Evolutionary conservation across 2,113 vertebrate genomes (phyloP).

Genomic region (Mystacornis crossleyi): DNA sequence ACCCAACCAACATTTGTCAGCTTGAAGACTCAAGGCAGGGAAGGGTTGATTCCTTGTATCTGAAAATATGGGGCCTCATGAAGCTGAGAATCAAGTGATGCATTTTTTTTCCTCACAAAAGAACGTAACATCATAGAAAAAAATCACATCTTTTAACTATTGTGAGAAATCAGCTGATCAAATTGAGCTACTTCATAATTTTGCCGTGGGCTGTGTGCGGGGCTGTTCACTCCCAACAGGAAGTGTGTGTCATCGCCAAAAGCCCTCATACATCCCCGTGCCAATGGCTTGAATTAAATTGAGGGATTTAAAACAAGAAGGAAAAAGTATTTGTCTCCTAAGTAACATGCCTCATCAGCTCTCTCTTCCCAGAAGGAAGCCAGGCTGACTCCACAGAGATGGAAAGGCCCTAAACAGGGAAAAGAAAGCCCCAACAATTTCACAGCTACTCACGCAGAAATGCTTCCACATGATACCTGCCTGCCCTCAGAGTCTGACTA

Average conservation of each 20-base stretch:
- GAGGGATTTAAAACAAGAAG: constrained; percentile 17
- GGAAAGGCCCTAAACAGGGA: background rate
- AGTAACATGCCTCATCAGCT: constrained; percentile 55
- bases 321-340: background rate
- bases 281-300: constrained; percentile 14
- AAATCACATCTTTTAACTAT: constrained; percentile 2
- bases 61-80: background rate
- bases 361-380: constrained; percentile 37
- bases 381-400: constrained; percentile 38
- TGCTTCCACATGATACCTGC: background rate
- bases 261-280: background rate
- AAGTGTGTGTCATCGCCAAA: background rate
- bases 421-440: constrained; percentile 34
- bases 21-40: background rate
- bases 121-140: background rate
- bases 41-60: background rate
- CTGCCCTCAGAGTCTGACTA: background rate
- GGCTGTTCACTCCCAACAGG: background rate
- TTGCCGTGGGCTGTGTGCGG: background rate
- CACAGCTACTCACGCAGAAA: constrained; percentile 20
- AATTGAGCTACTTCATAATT: constrained; percentile 18
- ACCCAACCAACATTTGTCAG: background rate
- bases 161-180: constrained; percentile 43
- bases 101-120: background rate
- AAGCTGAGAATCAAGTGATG: background rate